Evolutionary conservation across 1,140 invertebrate species (phyloP).

Genomic region (Zaprionus nigranus): DNA sequence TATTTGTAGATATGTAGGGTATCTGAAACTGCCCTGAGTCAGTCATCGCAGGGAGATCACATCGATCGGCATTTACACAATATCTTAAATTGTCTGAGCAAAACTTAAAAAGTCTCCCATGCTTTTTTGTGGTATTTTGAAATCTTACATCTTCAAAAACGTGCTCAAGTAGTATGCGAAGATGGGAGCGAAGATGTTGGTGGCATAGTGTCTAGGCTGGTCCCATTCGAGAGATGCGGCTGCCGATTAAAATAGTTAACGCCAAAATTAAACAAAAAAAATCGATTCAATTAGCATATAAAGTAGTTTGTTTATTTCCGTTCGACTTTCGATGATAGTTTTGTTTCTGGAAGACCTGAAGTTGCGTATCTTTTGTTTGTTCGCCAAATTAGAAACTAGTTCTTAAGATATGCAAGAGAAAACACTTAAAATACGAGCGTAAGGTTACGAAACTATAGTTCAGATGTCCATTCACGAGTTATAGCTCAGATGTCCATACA

Average conservation of each 20-base stretch:
- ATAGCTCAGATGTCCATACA: neutral
- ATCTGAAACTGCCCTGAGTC: conserved; percentile 44
- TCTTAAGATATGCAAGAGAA: conserved; percentile 8
- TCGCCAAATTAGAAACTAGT: conserved; percentile 13
- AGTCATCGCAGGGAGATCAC: conserved; percentile 28
- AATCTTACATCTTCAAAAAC: conserved; percentile 13
- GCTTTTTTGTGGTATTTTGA: conserved; percentile 35
- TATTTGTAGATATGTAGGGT: conserved; percentile 10
- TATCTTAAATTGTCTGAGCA: conserved; percentile 37
- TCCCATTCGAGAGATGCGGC: conserved; percentile 9
- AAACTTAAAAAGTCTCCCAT: conserved; percentile 42
- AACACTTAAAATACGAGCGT: neutral
- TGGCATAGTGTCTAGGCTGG: conserved; percentile 13
- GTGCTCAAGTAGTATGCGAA: conserved; percentile 1
- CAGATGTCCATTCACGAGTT: neutral
- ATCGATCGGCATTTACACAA: conserved; percentile 53
- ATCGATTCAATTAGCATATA: conserved; percentile 17
- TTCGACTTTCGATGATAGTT: conserved; percentile 6
- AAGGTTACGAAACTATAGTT: neutral
- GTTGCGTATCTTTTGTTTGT: neutral
- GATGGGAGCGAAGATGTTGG: neutral
- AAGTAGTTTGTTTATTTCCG: conserved; percentile 1
- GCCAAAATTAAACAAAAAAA: conserved; percentile 5
- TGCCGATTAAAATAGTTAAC: neutral
- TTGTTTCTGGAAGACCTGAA: neutral